These are phyloP conservation scores for Pelagia noctiluca DNA, from an alignment of 30 jellyfish, hydroid and myxozoan genomes.

Conservation along the genomic window DNA sequence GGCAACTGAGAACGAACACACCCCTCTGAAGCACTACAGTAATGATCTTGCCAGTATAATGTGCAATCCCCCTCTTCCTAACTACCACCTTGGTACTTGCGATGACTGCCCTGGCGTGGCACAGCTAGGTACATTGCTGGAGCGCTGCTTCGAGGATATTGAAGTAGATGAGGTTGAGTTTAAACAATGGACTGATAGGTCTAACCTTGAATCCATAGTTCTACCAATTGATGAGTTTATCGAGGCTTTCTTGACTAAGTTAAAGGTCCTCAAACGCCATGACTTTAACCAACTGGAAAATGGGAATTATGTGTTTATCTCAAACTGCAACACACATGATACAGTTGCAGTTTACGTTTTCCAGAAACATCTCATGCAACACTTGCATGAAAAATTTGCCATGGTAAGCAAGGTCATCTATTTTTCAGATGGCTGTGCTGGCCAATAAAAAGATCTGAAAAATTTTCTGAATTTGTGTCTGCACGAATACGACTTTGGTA, in stretches of 20 bases:
- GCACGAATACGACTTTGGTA: slow-evolving; percentile 29
- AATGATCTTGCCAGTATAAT: slow-evolving; percentile 3
- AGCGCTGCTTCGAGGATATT: background rate
- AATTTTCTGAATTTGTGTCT: no score
- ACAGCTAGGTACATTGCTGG: background rate
- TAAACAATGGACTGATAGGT: slow-evolving; percentile 24
- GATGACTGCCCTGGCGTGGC: background rate
- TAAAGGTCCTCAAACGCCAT: background rate
- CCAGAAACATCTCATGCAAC: no score
- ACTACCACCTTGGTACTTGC: background rate
- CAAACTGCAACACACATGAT: no score
- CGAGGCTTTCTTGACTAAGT: background rate
- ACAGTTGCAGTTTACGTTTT: no score
- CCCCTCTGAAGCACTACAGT: slow-evolving; percentile 13
- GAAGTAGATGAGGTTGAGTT: slow-evolving; percentile 5
- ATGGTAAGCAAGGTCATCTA: no score
- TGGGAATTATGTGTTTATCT: no score
- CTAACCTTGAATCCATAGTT: slow-evolving; percentile 14
- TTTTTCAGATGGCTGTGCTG: no score
- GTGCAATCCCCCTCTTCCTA: slow-evolving; percentile 17
- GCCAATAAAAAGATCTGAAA: no score
- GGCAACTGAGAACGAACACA: slow-evolving; percentile 13
- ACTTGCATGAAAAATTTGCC: no score
- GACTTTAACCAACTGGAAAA: no score
- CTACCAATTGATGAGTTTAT: slow-evolving; percentile 8